Evolutionary conservation across 2,797 vertebrate species (phyloP).

Genomic region (Ficedula albicollis): DNA sequence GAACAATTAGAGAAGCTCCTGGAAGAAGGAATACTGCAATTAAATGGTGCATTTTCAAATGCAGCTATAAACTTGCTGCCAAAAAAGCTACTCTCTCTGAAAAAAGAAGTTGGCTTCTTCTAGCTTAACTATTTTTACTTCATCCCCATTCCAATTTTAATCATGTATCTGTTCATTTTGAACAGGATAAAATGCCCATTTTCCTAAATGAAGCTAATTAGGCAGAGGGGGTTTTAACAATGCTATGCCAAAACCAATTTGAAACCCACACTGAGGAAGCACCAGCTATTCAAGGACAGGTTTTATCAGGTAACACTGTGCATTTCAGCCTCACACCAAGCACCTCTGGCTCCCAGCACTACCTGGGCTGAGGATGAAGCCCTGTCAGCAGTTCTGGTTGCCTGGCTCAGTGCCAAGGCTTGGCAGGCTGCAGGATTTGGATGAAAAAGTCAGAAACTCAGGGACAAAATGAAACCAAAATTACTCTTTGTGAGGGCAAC

Average conservation of each 20-base stretch:
- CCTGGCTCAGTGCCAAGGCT: accelerated
- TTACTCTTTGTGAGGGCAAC: background rate
- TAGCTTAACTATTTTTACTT: conserved; percentile 12
- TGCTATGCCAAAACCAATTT: background rate
- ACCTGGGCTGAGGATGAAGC: background rate
- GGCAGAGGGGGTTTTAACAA: background rate
- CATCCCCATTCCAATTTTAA: background rate
- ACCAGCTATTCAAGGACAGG: background rate
- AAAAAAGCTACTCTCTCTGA: background rate
- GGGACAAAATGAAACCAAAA: background rate
- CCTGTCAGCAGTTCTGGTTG: background rate
- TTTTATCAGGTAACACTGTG: background rate
- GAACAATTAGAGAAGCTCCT: conserved; percentile 15
- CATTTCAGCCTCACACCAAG: background rate
- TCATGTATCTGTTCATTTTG: background rate
- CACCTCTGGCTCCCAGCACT: background rate
- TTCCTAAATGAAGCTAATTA: conserved; percentile 25
- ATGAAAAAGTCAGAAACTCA: background rate
- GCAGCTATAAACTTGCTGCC: background rate
- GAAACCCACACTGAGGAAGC: background rate
- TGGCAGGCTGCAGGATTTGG: background rate
- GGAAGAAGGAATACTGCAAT: background rate
- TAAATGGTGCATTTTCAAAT: background rate
- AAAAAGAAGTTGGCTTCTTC: background rate
- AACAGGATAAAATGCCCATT: background rate